These are phyloP conservation scores for Otocyon megalotis DNA, from an alignment of 2,113 vertebrate species.

Conservation along the genomic window DNA sequence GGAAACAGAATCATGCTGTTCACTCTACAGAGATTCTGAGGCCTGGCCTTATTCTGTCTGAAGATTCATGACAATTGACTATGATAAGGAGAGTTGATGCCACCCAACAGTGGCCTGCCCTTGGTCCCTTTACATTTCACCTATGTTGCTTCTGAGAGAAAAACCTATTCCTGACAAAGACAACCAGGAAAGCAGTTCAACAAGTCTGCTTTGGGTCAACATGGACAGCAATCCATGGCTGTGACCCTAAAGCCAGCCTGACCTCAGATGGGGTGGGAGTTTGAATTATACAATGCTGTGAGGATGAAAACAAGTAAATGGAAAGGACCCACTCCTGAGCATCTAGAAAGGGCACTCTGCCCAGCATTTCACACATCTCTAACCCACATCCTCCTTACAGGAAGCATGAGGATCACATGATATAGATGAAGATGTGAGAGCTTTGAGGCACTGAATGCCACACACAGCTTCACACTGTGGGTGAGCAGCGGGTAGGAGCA, in stretches of 20 bases:
- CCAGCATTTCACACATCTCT: not conserved
- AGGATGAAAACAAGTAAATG: not conserved
- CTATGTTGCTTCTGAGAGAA: slow-evolving; percentile 49
- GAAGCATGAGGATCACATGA: no score
- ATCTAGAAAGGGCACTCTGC: not conserved
- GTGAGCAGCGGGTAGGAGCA: not conserved
- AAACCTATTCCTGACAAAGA: slow-evolving; percentile 57
- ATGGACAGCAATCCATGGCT: not conserved
- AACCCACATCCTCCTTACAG: not conserved
- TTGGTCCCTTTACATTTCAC: slow-evolving; percentile 45
- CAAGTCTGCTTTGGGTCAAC: not conserved
- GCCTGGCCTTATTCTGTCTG: rapidly evolving
- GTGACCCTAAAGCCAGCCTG: not conserved
- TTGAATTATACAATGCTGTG: not conserved
- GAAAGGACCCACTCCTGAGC: not conserved
- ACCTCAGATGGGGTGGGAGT: not conserved
- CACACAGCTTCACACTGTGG: not conserved
- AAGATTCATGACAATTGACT: slow-evolving; percentile 42
- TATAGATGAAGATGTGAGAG: not conserved
- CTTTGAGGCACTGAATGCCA: not conserved
- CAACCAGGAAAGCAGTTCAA: not conserved
- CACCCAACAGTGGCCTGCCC: slow-evolving; percentile 61
- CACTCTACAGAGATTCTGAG: slow-evolving; percentile 8
- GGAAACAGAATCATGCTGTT: not conserved
- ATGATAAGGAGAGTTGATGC: slow-evolving; percentile 39